Conservation (phyloP, 2,113 vertebrate species). For the Ophiodon elongatus region DNA sequence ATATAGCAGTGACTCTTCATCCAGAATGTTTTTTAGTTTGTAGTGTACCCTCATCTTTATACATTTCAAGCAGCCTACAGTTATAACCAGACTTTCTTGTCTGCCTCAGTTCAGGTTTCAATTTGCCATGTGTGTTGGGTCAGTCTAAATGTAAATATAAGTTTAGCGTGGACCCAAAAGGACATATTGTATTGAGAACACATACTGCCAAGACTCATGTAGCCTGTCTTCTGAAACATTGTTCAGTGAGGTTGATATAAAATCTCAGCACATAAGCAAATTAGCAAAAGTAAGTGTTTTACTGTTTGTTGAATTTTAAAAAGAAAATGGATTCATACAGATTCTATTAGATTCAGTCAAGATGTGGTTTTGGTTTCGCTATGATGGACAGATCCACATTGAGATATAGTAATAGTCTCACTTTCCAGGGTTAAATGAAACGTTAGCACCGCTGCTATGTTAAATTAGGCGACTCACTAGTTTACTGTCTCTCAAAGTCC, state of each 20-base stretch:
- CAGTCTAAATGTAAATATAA: neutral
- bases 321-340: neutral
- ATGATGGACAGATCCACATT: neutral
- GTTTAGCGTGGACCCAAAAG: neutral
- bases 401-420: neutral
- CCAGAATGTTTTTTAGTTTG: neutral
- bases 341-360: neutral
- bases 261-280: neutral
- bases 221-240: neutral
- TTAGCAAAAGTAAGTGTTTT: neutral
- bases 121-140: neutral
- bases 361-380: neutral
- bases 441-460: constrained; percentile 1
- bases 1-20: neutral
- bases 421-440: neutral
- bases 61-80: neutral
- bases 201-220: neutral
- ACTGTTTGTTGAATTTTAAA: neutral
- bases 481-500: constrained; percentile 35
- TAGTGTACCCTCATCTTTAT: neutral
- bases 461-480: constrained; percentile 30
- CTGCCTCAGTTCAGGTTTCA: neutral
- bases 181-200: neutral
- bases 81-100: neutral
- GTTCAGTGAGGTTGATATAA: neutral